Evolutionary conservation across 2,113 vertebrate species (phyloP).

Genomic region (Gobius niger): DNA sequence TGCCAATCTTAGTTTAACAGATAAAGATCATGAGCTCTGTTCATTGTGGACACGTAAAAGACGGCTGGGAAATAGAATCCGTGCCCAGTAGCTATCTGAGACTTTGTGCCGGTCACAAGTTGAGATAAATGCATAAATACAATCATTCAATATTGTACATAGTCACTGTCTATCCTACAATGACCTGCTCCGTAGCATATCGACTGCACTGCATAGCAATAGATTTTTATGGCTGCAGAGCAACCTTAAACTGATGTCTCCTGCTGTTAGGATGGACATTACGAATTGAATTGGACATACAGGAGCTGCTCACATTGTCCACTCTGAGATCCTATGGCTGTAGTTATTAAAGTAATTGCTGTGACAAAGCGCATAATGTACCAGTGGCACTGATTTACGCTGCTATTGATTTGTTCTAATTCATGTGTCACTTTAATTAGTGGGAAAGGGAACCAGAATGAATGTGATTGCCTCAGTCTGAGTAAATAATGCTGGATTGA

Average conservation of each 20-base stretch:
- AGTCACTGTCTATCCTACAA: background rate
- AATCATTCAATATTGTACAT: background rate
- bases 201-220: too few relatives aligned
- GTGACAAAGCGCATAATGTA: background rate
- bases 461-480: conserved; percentile 11
- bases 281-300: background rate
- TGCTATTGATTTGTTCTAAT: conserved; percentile 20
- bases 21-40: conserved; percentile 33
- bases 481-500: background rate
- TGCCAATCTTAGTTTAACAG: conserved; percentile 22
- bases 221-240: background rate
- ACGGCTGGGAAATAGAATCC: conserved; percentile 7
- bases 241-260: background rate
- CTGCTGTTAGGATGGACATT: conserved; percentile 4
- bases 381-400: conserved; percentile 1
- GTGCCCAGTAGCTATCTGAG: background rate
- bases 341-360: conserved; percentile 1
- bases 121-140: background rate
- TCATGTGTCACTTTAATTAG: conserved; percentile 28
- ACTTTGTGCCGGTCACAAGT: background rate
- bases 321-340: background rate
- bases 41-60: conserved; percentile 12
- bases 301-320: background rate
- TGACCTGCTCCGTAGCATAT: too few relatives aligned
- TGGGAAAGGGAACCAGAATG: conserved; percentile 12